Evolutionary conservation across 2,797 vertebrate genomes (phyloP), one percentile per base, ranked within the genome.

Genomic region (Hephaestus fuliginosus): DNA sequence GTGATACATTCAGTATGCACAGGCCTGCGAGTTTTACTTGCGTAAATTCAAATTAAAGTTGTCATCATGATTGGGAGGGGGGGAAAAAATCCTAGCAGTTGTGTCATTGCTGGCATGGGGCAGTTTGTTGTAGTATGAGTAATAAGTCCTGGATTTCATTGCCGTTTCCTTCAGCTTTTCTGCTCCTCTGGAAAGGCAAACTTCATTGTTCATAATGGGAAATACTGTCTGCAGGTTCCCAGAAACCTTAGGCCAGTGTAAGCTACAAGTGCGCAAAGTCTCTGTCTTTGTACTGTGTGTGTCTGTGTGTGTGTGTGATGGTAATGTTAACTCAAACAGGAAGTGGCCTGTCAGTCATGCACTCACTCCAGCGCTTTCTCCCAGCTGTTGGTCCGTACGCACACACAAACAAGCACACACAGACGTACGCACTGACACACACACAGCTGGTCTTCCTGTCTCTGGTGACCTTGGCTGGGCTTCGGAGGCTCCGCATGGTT

Each of bases 301-400:
- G 71, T 70, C 77, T 63, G 77, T 70, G 18, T 64, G 55, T 67
- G 67, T 57, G 81, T 71, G 86, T 55, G 83, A 91, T 83, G 85
- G 85, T 90, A 77, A 91, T 82, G 86, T 87, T 93, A 93, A 94
- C 76, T 90, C 92, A 93, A 95, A 95, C 94, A 95, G 94, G 94
- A 95, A 95, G 93, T 89, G 80, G 89, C 79, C 90, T 89, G 91
- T 94, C 91, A 93, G 86, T 92, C 90, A 92, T 91, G 88, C 63
- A 70, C 70, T 92, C 74, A 68, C 86, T 89, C 86, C 80, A 86
- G 83, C 76, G 72, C 91, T 91, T 89, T 91, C 88, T 91, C 88
- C 88, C 91, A 94, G 93, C 93, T 94, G 93, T 89, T 87, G 80
- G 81, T 83, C 85, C 44, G 66, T 76, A 70, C 73, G 60, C 86